Percentiles rank a stretch among this genome's conserved stretches.
These are phyloP conservation scores for Salarias fasciatus DNA, from an alignment of 2,797 vertebrate species.

Conservation along the genomic window DNA sequence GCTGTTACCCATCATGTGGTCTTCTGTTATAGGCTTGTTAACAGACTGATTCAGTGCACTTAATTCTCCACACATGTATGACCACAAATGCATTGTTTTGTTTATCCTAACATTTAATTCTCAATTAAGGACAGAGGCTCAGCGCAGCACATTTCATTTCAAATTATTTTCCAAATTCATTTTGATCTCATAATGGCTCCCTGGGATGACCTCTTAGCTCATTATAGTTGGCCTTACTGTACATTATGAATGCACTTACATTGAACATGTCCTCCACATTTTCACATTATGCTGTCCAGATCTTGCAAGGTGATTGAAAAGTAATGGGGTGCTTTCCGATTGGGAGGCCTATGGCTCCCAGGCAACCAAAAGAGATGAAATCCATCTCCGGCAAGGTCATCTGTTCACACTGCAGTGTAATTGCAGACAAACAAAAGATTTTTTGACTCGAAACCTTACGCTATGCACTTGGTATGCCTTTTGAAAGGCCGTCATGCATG, in stretches of 20 bases:
- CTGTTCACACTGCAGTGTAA: constrained; percentile 54
- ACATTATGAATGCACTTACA: constrained; percentile 30
- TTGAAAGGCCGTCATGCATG: constrained; percentile 44
- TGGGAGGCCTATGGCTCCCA: constrained; percentile 32
- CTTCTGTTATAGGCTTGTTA: constrained; percentile 50
- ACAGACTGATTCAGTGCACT: constrained; percentile 56
- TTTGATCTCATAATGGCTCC: constrained; percentile 59
- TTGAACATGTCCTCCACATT: constrained; percentile 53
- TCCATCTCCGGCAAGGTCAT: constrained; percentile 62
- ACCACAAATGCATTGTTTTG: constrained; percentile 59
- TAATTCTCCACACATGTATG: constrained; percentile 66
- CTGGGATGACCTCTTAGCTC: constrained; percentile 53
- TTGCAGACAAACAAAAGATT: constrained; percentile 68
- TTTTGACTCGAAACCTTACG: constrained; percentile 70
- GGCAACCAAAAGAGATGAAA: constrained; percentile 58
- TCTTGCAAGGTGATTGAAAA: constrained; percentile 41
- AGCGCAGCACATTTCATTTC: constrained; percentile 54
- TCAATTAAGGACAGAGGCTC: constrained; percentile 59
- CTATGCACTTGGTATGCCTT: constrained; percentile 60
- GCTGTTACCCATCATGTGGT: constrained; percentile 34
- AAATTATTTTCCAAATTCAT: constrained; percentile 54
- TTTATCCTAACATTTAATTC: constrained; percentile 66
- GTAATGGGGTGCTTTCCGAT: constrained; percentile 35
- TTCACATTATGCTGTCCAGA: constrained; percentile 57
- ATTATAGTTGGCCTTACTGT: constrained; percentile 52